Percentiles rank a stretch among this genome's conserved stretches.
These are phyloP conservation scores for Lynx canadensis DNA, from an alignment of 2,113 vertebrate species.

Conservation along the genomic window DNA sequence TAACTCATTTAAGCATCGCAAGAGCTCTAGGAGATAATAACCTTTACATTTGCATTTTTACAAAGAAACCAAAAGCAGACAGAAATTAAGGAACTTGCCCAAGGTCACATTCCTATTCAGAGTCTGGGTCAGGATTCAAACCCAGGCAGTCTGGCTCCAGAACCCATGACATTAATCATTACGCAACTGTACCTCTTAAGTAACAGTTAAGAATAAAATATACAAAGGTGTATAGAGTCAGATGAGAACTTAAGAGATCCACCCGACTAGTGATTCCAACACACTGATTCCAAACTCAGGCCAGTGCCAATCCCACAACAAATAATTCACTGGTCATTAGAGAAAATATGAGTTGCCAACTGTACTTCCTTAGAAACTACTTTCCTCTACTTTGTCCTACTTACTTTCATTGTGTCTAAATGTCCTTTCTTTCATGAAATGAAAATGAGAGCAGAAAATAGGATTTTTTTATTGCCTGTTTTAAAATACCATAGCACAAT, in stretches of 20 bases:
- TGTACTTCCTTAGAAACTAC: not conserved
- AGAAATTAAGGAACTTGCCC: slow-evolving; percentile 10
- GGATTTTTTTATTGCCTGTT: not conserved
- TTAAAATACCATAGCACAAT: not conserved
- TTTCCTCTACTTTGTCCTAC: not conserved
- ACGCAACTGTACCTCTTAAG: not conserved
- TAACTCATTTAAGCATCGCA: not conserved
- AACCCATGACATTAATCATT: not conserved
- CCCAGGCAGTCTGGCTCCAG: not conserved
- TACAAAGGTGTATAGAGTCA: not conserved
- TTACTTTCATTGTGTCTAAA: not conserved
- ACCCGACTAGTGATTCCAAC: not conserved
- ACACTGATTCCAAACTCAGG: not conserved
- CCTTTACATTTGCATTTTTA: not conserved
- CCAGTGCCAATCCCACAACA: not conserved
- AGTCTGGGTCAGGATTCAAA: not conserved
- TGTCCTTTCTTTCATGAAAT: not conserved
- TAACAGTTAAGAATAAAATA: not conserved
- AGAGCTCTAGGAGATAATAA: not conserved
- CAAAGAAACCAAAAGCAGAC: slow-evolving; percentile 23
- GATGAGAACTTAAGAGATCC: not conserved
- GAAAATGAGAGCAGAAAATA: not conserved
- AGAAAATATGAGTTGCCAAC: not conserved
- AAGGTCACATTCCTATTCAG: not conserved
- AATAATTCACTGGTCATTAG: not conserved